Base-by-base conservation (phyloP, 1,140 invertebrate species). In the Sarcophaga bullata region DNA sequence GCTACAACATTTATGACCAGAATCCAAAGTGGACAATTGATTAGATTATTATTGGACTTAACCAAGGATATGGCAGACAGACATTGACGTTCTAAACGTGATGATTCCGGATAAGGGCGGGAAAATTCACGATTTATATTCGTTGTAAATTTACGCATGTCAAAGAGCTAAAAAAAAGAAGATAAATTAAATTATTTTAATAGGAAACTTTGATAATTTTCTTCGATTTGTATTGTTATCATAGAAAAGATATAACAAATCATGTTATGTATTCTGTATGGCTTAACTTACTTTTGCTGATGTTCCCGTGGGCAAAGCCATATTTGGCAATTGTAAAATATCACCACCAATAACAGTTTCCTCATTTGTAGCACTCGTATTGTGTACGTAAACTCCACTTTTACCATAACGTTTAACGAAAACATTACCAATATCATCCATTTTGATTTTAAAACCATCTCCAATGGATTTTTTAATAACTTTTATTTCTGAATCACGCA, bases 61-160 rank as follows among this genome's bases (percentile, higher is more conserved):
- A 98, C 97, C 90, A 98, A 97, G 72, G 95, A 94, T 50, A 98
- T 94, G 78, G 96, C 94, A 85, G 96, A 96, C 48, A 98, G 92
- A 90, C 97, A 98, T 86, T 98, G 97, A 78, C 94, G 95, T 91
- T 98, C 96, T 86, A 98, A 90, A 85, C 96, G 93, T 83, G 94
- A 91, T 83, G 97, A 93, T 87, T 98, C 97, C 0, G 97, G 96
- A 91, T 98, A 98, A 1, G 96, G 94, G 83, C 96, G 92, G 81
- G 94, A 92, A 82, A 97, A 92, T 91, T 98, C 97, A n/a, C 96
- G 93, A 85, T 94, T 95, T 48, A 98, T 95, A 91, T 98, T 98
- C 73, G 95, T 94, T 91, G 97, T 96, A 91, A 98, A 99, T 90
- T 98, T 98, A 90, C 97, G 97, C 96, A 98, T 98, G 91, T 99